Percentiles rank a stretch among this genome's conserved stretches.
Evolutionary conservation across 2,797 vertebrate genomes (phyloP).

Genomic region (Corythornis leucogaster): DNA sequence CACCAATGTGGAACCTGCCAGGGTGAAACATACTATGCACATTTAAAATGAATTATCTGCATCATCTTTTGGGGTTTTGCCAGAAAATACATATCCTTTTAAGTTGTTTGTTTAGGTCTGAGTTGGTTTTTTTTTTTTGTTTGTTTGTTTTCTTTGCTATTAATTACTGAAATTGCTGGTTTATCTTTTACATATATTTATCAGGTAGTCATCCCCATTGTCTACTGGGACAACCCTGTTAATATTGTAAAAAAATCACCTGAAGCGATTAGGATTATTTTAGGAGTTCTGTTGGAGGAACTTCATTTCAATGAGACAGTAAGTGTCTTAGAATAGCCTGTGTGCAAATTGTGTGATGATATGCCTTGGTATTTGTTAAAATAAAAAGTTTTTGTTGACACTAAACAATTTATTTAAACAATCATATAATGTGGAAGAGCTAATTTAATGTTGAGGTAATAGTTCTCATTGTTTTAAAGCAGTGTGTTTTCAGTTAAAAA

Average conservation of each 20-base stretch:
- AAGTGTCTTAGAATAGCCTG: background rate
- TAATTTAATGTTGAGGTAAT: background rate
- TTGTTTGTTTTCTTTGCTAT: background rate
- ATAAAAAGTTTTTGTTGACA: background rate
- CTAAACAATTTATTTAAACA: background rate
- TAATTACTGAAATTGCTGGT: conserved; percentile 8
- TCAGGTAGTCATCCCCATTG: background rate
- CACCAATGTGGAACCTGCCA: background rate
- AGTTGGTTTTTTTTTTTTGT: background rate
- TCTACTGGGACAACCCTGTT: background rate
- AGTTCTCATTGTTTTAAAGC: background rate
- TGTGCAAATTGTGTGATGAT: background rate
- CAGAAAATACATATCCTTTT: background rate
- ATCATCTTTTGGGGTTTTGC: background rate
- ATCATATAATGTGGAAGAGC: background rate
- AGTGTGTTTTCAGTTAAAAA: background rate
- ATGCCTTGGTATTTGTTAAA: background rate
- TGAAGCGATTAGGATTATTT: background rate
- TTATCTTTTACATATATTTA: conserved; percentile 10
- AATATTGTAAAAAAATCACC: background rate
- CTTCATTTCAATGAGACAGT: background rate
- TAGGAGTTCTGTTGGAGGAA: background rate
- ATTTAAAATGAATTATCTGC: conserved; percentile 8
- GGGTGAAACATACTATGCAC: background rate
- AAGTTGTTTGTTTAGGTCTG: no score